Base-by-base conservation (phyloP, 2,797 vertebrate genomes). In the Periparus ater region DNA sequence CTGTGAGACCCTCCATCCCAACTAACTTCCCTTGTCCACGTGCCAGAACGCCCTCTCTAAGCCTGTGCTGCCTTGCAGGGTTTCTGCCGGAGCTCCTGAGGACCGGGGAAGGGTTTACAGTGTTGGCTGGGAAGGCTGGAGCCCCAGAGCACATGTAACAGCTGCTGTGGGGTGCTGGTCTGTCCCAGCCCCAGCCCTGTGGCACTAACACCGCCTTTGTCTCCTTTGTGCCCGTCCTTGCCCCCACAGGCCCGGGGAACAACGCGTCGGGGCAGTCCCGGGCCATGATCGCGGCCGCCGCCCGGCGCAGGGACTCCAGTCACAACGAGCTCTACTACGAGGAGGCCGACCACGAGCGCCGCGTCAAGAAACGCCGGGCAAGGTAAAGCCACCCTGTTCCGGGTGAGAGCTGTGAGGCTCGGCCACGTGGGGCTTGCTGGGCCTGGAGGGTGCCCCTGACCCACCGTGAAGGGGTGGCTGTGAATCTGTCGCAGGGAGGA, bases 291-390 rank as follows among this genome's bases (percentile, higher is more conserved):
- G 98, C 99, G 2, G 98, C 99, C 0, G 98, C 99, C 0, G 98
- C 98, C 19, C 98, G 99, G n/a, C 98, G 98, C 93, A 98, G 98
- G 96, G 99, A 99, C 97, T 98, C 98, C 13, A 98, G 98, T 40
- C 99, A 99, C 98, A 99, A 98, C 1, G 99, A 99, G 96, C 95
- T 99, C 76, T 99, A 99, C 97, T 99, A 99, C 0, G 99, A 99
- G 86, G 99, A 99, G 97, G 99, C 99, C 0, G 99, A 99, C 85
- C 99, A 99, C 0, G 99, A 99, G 44, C 98, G 99, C 66, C 98
- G 99, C 42, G 98, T 99, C 13, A 98, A 98, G 60, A 99, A 99
- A 94, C 98, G 99, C 32, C 98, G 97, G 66, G 99, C 99, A 7
- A 98, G 99, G 99, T 99, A 95, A 50, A 4, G 13, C 19, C 4